Conservation (phyloP, 1,140 invertebrate species). For the Bursaphelenchus mucronatus region DNA sequence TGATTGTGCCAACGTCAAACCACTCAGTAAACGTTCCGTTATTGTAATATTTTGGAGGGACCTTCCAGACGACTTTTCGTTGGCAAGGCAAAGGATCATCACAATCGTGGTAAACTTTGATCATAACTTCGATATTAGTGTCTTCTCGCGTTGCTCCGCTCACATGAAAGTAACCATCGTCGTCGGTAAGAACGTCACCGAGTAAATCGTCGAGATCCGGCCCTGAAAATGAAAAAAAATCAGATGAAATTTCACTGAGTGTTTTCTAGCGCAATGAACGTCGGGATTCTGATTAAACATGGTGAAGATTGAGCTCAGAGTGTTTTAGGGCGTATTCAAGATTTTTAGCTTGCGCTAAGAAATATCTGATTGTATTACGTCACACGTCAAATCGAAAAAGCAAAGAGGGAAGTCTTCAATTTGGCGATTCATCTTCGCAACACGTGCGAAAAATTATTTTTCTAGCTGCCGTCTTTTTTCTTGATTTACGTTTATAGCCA, state of each 20-base stretch:
- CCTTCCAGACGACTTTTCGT: constrained; percentile 28
- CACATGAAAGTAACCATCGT: constrained; percentile 27
- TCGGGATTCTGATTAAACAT: not conserved
- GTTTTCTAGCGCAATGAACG: not conserved
- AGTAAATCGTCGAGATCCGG: constrained; percentile 34
- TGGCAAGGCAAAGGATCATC: constrained; percentile 29
- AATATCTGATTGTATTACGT: no score
- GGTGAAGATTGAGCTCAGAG: not conserved
- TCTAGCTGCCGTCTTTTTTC: no score
- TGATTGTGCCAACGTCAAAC: constrained; percentile 43
- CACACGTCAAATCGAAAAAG: no score
- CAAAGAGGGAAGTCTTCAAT: no score
- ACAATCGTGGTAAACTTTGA: constrained; percentile 40
- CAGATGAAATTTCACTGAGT: not conserved
- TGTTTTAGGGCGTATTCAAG: not conserved
- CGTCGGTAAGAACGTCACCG: constrained; percentile 29
- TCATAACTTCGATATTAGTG: constrained; percentile 25
- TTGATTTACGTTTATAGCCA: no score
- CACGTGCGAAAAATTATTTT: no score
- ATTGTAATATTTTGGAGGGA: constrained; percentile 38
- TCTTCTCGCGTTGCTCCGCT: constrained; percentile 27
- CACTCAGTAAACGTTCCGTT: constrained; percentile 42
- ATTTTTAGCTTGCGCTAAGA: not conserved
- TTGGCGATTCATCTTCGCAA: no score
- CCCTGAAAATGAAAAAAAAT: constrained; percentile 24